phyloP scores from a whole-genome alignment of 1,140 invertebrate species.

The Trichonephila clavata region DNA sequence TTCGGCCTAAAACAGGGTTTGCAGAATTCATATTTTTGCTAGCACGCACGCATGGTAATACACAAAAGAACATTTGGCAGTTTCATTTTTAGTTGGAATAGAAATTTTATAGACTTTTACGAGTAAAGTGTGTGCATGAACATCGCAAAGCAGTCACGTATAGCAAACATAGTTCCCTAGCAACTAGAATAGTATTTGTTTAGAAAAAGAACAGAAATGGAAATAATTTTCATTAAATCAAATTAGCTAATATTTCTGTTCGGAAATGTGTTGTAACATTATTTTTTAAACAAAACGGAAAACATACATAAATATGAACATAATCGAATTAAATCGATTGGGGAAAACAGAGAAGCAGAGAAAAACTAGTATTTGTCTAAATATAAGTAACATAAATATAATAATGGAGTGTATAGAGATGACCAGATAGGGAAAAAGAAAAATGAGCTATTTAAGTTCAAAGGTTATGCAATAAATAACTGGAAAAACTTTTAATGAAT shows the following conservation, averaged over 20 bases:
- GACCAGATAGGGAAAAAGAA: too few relatives aligned
- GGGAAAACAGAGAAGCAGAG: background rate
- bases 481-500: too few relatives aligned
- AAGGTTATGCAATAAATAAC: too few relatives aligned
- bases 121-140: background rate
- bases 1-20: background rate
- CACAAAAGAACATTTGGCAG: background rate
- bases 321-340: background rate
- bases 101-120: background rate
- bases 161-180: conserved; percentile 17
- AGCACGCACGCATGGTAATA: background rate
- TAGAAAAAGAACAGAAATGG: background rate
- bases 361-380: too few relatives aligned
- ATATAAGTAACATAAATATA: too few relatives aligned
- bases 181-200: conserved; percentile 5
- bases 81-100: background rate
- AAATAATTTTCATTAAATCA: conserved; percentile 13
- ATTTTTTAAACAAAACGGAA: background rate
- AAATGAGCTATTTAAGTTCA: too few relatives aligned
- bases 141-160: background rate
- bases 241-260: background rate
- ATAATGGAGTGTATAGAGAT: too few relatives aligned
- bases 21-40: background rate
- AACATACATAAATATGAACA: background rate
- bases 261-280: background rate